Conservation (phyloP, 1,140 invertebrate genomes). For the Phenacoccus solenopsis region DNA sequence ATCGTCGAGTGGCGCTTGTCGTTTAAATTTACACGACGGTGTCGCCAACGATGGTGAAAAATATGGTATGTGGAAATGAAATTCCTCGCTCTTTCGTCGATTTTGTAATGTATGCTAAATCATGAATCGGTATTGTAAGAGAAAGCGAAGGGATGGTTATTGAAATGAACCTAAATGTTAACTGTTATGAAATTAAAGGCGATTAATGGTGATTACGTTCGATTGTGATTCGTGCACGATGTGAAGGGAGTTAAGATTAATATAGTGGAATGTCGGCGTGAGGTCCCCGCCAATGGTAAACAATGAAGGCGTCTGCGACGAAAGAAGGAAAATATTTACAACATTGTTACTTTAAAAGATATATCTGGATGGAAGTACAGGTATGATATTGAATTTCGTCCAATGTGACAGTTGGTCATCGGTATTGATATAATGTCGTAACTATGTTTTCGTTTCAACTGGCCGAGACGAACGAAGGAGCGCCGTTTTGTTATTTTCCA, state of each 20-base stretch:
- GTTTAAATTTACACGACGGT: neutral
- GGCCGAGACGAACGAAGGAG: neutral
- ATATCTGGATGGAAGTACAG: neutral
- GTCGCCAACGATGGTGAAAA: neutral
- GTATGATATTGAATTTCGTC: neutral
- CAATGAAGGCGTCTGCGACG: neutral
- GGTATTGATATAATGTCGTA: conserved; percentile 3
- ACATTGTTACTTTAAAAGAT: neutral
- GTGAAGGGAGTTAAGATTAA: neutral
- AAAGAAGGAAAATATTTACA: neutral
- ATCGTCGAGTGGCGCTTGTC: neutral
- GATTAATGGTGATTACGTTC: neutral
- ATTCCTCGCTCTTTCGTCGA: neutral
- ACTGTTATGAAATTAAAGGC: neutral
- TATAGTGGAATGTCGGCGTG: neutral
- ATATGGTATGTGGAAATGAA: neutral
- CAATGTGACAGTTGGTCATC: neutral
- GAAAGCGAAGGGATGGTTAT: neutral
- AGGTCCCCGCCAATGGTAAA: neutral
- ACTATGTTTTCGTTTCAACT: neutral
- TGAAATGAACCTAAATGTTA: too few species aligned
- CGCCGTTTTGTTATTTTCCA: neutral
- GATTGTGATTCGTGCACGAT: neutral
- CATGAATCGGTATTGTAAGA: neutral
- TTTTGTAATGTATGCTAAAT: neutral